Evolutionary conservation across 1,140 invertebrate genomes (phyloP).

Genomic region (Phenacoccus solenopsis): DNA sequence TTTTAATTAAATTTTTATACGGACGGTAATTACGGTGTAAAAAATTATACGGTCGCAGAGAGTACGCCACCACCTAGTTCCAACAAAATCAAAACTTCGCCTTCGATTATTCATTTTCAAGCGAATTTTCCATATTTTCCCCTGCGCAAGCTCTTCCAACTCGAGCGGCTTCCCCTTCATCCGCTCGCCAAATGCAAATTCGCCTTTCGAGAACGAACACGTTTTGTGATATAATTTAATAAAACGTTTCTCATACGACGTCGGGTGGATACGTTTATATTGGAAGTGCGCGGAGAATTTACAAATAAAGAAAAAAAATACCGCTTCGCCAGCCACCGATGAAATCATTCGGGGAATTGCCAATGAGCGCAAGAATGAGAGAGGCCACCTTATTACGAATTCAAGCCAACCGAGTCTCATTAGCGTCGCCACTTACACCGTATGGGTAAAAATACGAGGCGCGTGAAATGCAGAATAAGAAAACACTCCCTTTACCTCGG

Average conservation of each 20-base stretch:
- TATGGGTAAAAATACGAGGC: neutral
- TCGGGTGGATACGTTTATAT: neutral
- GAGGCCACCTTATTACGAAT: neutral
- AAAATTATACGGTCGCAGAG: too few relatives aligned
- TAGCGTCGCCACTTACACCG: neutral
- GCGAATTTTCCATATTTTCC: too few relatives aligned
- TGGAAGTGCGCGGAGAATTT: neutral
- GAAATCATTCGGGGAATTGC: neutral
- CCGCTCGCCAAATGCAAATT: too few relatives aligned
- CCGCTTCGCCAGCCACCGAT: neutral
- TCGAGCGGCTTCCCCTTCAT: too few relatives aligned
- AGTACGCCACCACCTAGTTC: too few relatives aligned
- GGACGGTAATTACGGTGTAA: neutral
- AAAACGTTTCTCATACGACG: neutral
- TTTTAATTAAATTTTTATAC: neutral
- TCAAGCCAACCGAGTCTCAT: neutral
- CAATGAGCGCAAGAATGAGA: neutral
- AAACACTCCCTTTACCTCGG: constrained; percentile 1
- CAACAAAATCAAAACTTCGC: too few relatives aligned
- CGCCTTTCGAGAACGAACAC: too few relatives aligned
- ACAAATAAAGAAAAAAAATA: neutral
- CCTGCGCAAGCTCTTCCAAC: too few relatives aligned
- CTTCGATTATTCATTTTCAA: too few relatives aligned
- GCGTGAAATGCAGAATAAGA: neutral
- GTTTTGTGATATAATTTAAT: neutral